phyloP scores from a whole-genome alignment of 2,113 vertebrate genomes.

The Columba janthina region DNA sequence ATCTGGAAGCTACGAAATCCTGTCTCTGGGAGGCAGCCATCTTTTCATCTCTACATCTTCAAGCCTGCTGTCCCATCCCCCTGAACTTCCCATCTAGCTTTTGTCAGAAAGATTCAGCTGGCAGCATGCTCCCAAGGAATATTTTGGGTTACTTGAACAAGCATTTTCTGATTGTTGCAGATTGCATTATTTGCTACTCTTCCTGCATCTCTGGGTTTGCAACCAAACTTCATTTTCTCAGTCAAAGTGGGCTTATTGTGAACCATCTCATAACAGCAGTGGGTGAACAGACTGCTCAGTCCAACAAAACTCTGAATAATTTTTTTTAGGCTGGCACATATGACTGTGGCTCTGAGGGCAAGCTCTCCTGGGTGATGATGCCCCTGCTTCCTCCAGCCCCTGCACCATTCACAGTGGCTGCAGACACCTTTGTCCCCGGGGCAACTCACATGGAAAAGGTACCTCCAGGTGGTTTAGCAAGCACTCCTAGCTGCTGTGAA shows the following conservation, averaged over 20 bases:
- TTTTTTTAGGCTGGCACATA: accelerated
- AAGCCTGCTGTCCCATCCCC: background rate
- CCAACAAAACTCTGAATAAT: background rate
- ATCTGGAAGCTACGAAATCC: background rate
- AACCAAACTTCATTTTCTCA: background rate
- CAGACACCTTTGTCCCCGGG: no score
- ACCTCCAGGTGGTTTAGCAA: background rate
- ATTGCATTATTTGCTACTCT: background rate
- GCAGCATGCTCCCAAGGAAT: background rate
- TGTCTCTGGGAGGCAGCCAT: background rate
- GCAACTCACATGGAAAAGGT: background rate
- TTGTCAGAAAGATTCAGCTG: background rate
- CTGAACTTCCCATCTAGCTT: background rate
- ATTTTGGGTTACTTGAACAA: background rate
- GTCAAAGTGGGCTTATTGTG: background rate
- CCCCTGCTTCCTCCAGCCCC: background rate
- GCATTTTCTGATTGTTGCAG: background rate
- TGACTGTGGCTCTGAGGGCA: background rate
- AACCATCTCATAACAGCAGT: accelerated
- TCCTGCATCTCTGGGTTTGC: background rate
- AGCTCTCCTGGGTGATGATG: accelerated
- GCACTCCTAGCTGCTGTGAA: background rate
- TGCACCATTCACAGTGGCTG: background rate
- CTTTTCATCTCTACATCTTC: background rate
- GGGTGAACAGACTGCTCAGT: accelerated